Percentiles rank a stretch among this genome's conserved stretches.
These are phyloP conservation scores for Gryllus longicercus DNA, from an alignment of 2,888 invertebrate genomes.

Conservation along the genomic window DNA sequence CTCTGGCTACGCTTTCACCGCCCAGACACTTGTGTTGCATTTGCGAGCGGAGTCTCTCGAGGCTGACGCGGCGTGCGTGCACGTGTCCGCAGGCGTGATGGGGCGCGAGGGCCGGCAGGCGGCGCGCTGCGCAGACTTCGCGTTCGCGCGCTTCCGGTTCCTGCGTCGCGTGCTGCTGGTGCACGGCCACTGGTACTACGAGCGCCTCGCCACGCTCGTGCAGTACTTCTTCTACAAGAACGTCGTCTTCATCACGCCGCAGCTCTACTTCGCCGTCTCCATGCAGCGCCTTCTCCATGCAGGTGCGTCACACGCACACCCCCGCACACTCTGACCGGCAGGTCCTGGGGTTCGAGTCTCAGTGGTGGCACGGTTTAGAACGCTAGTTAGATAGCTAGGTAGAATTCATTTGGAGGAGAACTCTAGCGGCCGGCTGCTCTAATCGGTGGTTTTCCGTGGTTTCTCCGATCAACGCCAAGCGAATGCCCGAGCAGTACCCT, in stretches of 20 bases:
- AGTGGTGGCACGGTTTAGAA: too few relatives aligned
- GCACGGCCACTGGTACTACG: constrained; percentile 81
- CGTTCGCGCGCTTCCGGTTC: constrained; percentile 78
- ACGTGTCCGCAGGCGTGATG: constrained; percentile 47
- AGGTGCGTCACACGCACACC: constrained; percentile 41
- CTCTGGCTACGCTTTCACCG: too few relatives aligned
- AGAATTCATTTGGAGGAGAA: too few relatives aligned
- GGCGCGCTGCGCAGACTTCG: constrained; percentile 75
- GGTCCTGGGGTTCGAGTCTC: too few relatives aligned
- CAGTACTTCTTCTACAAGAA: constrained; percentile 88
- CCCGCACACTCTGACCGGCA: too few relatives aligned
- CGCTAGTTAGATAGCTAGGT: too few relatives aligned
- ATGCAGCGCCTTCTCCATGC: constrained; percentile 50
- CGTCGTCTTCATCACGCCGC: constrained; percentile 65
- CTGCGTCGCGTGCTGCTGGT: constrained; percentile 71
- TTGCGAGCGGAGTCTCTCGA: neutral
- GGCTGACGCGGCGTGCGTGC: neutral
- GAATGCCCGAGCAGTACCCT: too few relatives aligned
- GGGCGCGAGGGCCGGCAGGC: constrained; percentile 61
- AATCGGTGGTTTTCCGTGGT: too few relatives aligned
- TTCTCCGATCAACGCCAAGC: too few relatives aligned
- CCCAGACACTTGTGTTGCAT: too few relatives aligned
- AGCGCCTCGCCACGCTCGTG: constrained; percentile 67
- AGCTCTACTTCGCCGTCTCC: constrained; percentile 52
- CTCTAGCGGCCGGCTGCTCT: too few relatives aligned